Conservation (phyloP, 2,797 vertebrate species). For the Loris lydekkerianus region DNA sequence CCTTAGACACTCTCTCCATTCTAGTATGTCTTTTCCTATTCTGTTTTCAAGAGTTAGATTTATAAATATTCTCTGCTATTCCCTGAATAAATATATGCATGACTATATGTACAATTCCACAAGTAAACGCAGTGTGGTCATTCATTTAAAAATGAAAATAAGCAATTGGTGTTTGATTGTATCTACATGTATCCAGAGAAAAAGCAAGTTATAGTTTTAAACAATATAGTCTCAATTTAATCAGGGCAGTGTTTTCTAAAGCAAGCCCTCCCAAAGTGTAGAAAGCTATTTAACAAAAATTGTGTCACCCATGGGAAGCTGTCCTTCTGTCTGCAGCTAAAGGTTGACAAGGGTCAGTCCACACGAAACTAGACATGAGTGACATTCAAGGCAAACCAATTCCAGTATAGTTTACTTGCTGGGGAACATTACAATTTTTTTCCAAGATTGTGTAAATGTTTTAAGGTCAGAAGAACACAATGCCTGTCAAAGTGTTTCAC, state of each 20-base stretch:
- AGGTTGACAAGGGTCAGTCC: slow-evolving; percentile 85
- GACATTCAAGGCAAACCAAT: slow-evolving; percentile 84
- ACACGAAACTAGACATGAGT: slow-evolving; percentile 83
- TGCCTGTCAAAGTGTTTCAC: slow-evolving; percentile 81
- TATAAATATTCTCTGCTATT: neutral
- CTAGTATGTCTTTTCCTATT: neutral
- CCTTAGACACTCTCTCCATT: neutral
- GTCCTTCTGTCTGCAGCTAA: slow-evolving; percentile 69
- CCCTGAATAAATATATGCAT: neutral
- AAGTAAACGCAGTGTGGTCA: neutral
- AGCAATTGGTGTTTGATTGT: neutral
- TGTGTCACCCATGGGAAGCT: slow-evolving; percentile 38
- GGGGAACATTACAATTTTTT: slow-evolving; percentile 72
- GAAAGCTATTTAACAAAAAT: slow-evolving; percentile 54
- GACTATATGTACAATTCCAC: neutral
- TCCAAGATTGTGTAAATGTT: slow-evolving; percentile 82
- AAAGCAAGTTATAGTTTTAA: slow-evolving; percentile 61
- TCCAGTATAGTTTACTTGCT: slow-evolving; percentile 79
- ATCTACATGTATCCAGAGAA: neutral
- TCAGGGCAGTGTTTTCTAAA: slow-evolving; percentile 37
- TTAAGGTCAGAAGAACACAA: slow-evolving; percentile 84
- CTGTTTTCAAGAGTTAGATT: neutral
- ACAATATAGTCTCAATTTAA: neutral
- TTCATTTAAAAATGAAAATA: slow-evolving; percentile 2
- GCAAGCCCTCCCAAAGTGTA: slow-evolving; percentile 41